Conservation (phyloP, 1,140 invertebrate genomes). For the Augochlora pura region DNA sequence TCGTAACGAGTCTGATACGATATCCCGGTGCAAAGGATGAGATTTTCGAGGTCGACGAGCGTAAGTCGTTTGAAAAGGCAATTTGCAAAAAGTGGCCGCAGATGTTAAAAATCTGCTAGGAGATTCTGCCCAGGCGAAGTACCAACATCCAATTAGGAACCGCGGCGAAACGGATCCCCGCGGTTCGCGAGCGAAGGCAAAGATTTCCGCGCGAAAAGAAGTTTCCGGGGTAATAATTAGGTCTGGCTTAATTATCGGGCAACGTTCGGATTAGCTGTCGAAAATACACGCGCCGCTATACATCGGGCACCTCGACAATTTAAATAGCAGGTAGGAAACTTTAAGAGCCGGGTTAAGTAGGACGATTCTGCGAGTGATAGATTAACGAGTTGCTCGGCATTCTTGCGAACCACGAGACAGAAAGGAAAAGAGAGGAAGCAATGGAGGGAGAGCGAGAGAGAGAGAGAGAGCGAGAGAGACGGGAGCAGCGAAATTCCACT, state of each 20-base stretch:
- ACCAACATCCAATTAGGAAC: background rate
- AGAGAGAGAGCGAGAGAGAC: no score
- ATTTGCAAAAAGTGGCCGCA: no score
- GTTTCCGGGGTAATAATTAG: background rate
- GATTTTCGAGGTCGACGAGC: no score
- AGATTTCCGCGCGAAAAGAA: background rate
- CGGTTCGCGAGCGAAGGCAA: background rate
- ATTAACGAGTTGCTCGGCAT: background rate
- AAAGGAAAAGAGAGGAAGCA: no score
- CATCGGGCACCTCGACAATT: background rate
- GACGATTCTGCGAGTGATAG: background rate
- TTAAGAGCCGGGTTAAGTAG: background rate
- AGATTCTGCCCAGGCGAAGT: background rate
- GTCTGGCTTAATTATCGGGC: conserved; percentile 4
- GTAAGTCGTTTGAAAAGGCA: no score
- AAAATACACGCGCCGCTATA: background rate
- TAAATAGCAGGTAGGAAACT: background rate
- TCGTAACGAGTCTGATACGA: no score
- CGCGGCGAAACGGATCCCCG: background rate
- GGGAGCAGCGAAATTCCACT: no score
- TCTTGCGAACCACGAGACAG: background rate
- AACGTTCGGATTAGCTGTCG: background rate
- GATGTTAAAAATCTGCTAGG: background rate
- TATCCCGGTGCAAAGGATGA: no score
- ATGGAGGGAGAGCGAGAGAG: no score